A percentile compares a stretch with the other conserved stretches of the same genome.
Evolutionary conservation across 1,140 invertebrate genomes (phyloP).

Genomic region (Mya arenaria): DNA sequence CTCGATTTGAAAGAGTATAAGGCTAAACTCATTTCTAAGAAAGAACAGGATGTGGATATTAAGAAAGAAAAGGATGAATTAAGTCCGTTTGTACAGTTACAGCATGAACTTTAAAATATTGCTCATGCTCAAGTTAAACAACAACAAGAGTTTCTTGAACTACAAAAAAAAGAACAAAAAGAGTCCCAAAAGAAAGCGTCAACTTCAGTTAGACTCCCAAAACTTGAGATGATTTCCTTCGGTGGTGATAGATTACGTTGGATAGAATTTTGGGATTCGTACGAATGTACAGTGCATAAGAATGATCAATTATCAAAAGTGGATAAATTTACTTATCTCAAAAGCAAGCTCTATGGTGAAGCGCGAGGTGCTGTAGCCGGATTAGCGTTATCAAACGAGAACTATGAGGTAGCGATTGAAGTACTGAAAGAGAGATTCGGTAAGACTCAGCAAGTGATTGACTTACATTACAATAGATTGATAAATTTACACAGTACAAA

Average conservation of each 20-base stretch:
- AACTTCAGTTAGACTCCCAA: not conserved
- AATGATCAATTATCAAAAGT: not conserved
- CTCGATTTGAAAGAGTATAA: too few relatives aligned
- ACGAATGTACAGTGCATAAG: not conserved
- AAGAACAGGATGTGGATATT: too few relatives aligned
- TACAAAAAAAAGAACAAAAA: too few relatives aligned
- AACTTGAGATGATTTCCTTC: not conserved
- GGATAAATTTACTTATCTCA: too few relatives aligned
- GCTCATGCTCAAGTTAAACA: too few relatives aligned
- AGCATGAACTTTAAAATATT: too few relatives aligned
- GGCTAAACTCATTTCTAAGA: too few relatives aligned
- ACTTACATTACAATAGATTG: not conserved
- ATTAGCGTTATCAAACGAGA: not conserved
- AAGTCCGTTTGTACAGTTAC: too few relatives aligned
- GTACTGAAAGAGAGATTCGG: not conserved
- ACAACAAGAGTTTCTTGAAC: too few relatives aligned
- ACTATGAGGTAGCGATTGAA: not conserved
- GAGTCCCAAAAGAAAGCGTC: too few relatives aligned
- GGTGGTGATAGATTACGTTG: not conserved
- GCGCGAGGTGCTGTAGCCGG: not conserved
- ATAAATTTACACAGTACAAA: not conserved
- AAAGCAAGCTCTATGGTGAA: not conserved
- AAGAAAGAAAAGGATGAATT: too few relatives aligned
- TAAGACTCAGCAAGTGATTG: not conserved
- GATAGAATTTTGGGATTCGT: constrained; percentile 20